A percentile compares a stretch with the other conserved stretches of the same genome.
Evolutionary conservation across 2,888 invertebrate species (phyloP).

Genomic region (Cosmorhoe ocellata): DNA sequence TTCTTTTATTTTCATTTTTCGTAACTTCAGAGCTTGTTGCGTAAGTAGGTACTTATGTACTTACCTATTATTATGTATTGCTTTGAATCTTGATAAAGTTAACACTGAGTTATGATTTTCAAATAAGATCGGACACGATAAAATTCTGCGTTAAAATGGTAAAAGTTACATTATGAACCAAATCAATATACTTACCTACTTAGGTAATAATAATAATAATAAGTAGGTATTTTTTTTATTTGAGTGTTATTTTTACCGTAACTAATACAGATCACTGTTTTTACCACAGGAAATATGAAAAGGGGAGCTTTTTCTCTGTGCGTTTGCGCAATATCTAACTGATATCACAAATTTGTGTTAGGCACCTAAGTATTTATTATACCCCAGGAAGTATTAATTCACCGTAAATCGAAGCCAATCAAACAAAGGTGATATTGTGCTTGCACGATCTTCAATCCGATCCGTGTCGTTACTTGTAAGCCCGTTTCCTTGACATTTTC

Average conservation of each 20-base stretch:
- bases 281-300: too few relatives aligned
- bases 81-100: slow-evolving; percentile 13
- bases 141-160: background rate
- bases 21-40: background rate
- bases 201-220: too few relatives aligned
- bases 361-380: too few relatives aligned
- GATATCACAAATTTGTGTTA: too few relatives aligned
- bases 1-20: slow-evolving; percentile 1
- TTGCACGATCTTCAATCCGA: slow-evolving; percentile 25
- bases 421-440: slow-evolving; percentile 1
- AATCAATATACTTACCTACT: background rate
- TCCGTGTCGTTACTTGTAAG: slow-evolving; percentile 16
- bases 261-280: too few relatives aligned
- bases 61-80: slow-evolving; percentile 8
- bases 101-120: slow-evolving; percentile 1
- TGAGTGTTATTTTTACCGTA: too few relatives aligned
- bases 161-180: too few relatives aligned
- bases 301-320: too few relatives aligned
- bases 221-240: too few relatives aligned
- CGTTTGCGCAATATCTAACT: too few relatives aligned
- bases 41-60: background rate
- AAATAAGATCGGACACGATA: slow-evolving; percentile 3
- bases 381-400: background rate
- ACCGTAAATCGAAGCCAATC: slow-evolving; percentile 1
- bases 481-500: slow-evolving; percentile 44